A percentile compares a stretch with the other conserved stretches of the same genome.
These are phyloP conservation scores for Oreochromis aureus DNA, from an alignment of 2,113 vertebrate species.

Conservation along the genomic window DNA sequence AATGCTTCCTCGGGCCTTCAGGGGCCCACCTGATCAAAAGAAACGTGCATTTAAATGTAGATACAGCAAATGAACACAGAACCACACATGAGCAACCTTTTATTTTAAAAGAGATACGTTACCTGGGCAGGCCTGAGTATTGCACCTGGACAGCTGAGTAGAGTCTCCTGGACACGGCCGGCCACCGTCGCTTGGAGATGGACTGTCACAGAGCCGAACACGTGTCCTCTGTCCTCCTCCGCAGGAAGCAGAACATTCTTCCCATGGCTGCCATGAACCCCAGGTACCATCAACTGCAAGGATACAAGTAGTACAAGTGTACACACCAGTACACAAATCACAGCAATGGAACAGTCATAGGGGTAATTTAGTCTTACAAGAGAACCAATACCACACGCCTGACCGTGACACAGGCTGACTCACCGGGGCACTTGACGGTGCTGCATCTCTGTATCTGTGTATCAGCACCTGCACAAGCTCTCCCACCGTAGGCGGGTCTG, in stretches of 20 bases:
- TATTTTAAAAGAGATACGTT: neutral
- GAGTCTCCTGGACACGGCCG: slow-evolving; percentile 85
- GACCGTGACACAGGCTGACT: neutral
- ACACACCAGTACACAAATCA: neutral
- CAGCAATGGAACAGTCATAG: rapidly evolving
- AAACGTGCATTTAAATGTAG: neutral
- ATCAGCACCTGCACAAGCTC: slow-evolving; percentile 86
- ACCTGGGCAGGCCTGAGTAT: slow-evolving; percentile 87
- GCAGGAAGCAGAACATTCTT: slow-evolving; percentile 84
- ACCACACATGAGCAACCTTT: neutral
- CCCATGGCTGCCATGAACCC: slow-evolving; percentile 89
- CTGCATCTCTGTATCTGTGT: slow-evolving; percentile 85
- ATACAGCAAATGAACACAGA: neutral
- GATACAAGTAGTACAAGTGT: neutral
- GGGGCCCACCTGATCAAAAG: slow-evolving; percentile 80
- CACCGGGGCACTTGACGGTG: slow-evolving; percentile 80
- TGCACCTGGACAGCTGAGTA: slow-evolving; percentile 87
- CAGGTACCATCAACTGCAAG: slow-evolving; percentile 87
- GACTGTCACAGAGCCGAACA: slow-evolving; percentile 78
- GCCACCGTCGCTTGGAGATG: slow-evolving; percentile 70
- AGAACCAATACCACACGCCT: neutral
- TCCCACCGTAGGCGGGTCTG: slow-evolving; percentile 79
- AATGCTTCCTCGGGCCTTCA: slow-evolving; percentile 84
- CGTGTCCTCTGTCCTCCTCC: slow-evolving; percentile 84
- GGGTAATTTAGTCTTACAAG: neutral